Conservation (phyloP, 1,140 invertebrate species). For the Cydia strobilella region DNA sequence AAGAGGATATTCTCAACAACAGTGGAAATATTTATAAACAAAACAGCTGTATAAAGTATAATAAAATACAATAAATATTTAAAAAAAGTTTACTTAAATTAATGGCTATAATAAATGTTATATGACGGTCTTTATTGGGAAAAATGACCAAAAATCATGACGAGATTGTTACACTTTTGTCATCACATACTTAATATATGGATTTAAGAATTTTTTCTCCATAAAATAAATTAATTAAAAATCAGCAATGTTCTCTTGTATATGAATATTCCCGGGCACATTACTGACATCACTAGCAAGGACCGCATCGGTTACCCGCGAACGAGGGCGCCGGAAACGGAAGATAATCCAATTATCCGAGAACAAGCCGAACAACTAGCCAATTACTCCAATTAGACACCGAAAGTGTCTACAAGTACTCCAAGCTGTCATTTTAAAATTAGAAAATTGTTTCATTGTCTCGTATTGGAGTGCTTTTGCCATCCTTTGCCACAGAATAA, state of each 20-base stretch:
- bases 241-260: not conserved
- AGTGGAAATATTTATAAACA: too few species aligned
- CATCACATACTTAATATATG: too few species aligned
- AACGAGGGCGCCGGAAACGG: constrained; percentile 26
- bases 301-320: constrained; percentile 29
- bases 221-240: not conserved
- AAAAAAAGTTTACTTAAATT: too few species aligned
- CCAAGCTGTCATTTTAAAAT: constrained; percentile 12
- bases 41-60: too few species aligned
- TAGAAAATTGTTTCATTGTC: constrained; percentile 3
- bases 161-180: too few species aligned
- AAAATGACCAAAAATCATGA: too few species aligned
- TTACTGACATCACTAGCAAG: constrained; percentile 4
- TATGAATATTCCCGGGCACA: not conserved
- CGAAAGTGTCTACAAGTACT: constrained; percentile 31
- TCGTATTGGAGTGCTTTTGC: not conserved
- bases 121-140: too few species aligned
- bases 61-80: too few species aligned
- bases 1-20: too few species aligned
- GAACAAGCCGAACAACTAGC: constrained; percentile 32
- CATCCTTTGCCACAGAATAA: too few species aligned
- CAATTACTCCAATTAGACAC: constrained; percentile 35
- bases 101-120: too few species aligned
- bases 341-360: constrained; percentile 36
- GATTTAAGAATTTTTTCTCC: too few species aligned